Base-by-base conservation (phyloP, 2,888 invertebrate genomes). In the Lacanobia oleracea region DNA sequence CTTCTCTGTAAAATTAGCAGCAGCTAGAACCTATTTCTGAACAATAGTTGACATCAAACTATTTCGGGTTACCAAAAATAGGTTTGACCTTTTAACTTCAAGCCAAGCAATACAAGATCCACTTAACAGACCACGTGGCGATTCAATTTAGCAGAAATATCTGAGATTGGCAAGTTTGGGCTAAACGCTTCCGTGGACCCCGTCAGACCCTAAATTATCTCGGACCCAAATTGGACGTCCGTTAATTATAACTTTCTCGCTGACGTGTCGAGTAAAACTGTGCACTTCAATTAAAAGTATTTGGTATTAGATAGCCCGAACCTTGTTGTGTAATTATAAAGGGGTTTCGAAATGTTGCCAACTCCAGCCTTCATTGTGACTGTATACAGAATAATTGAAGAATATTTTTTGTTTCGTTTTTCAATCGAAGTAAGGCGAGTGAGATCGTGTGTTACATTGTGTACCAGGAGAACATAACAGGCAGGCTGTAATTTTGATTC, bases 171-270 rank as follows among this genome's bases (percentile, higher is more conserved):
- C 66, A 75, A 82, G 57, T 82, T 79, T 51, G 56, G 64, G 51
- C 64, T 79, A 75, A 79, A 78, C 67, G 82, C 21, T 78, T 81
- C 79, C 72, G 63, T 56, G 86, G 83, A 81, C 80, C 88, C 89
- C 85, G 90, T 90, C 93, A 91, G 91, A 92, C 91, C 90, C 88
- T 87, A 90, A 91, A 93, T 94, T 91, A 93, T 92, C 90, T 90
- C 89, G 86, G 86, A 82, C 84, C 86, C 81, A 88, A 92, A 92
- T 91, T 91, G 92, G 89, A 90, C 89, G 88, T 84, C 87, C 91
- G 90, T 93, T 94, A 94, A 94, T 94, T 94, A 93, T 94, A 94
- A 94, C 93, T 94, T 94, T 89, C 84, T 79, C 84, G 86, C 86
- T 88, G 88, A 90, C 89, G 88, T 89, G 90, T 91, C 88, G 90